Evolutionary conservation across 1,140 invertebrate genomes (phyloP).

Genomic region (Diuraphis noxia): DNA sequence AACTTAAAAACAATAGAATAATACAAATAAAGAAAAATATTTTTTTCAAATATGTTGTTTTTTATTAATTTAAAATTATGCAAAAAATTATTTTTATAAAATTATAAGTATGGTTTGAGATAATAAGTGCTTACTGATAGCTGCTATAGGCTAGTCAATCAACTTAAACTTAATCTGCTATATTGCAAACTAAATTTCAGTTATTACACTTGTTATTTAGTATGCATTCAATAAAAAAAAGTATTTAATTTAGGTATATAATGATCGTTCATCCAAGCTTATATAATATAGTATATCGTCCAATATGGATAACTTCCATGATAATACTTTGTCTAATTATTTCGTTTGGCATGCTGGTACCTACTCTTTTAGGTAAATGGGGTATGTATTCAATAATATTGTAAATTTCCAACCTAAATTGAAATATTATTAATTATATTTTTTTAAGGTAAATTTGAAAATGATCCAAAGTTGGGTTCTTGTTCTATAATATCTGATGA

Average conservation of each 20-base stretch:
- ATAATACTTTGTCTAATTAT: conserved; percentile 81
- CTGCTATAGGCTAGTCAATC: no score
- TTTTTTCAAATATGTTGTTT: no score
- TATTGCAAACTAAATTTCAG: background rate
- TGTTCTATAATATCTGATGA: conserved; percentile 79
- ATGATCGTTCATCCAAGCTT: conserved; percentile 83
- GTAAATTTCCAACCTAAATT: background rate
- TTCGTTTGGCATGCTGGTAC: conserved; percentile 82
- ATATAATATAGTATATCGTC: conserved; percentile 78
- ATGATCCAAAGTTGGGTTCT: conserved; percentile 75
- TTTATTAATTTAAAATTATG: no score
- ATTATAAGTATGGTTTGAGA: no score
- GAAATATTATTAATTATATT: background rate
- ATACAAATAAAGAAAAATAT: background rate
- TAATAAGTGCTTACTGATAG: no score
- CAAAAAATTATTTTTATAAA: no score
- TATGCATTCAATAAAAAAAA: background rate
- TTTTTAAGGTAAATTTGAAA: conserved; percentile 71
- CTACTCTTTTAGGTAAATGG: conserved; percentile 78
- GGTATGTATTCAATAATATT: conserved; percentile 63
- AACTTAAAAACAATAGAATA: background rate
- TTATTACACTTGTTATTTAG: background rate
- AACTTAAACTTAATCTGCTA: no score
- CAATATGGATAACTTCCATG: conserved; percentile 78
- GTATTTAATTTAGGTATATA: conserved; percentile 69